These are phyloP conservation scores for Chaitophorus viminalis DNA, from an alignment of 2,888 invertebrate genomes.

Conservation along the genomic window DNA sequence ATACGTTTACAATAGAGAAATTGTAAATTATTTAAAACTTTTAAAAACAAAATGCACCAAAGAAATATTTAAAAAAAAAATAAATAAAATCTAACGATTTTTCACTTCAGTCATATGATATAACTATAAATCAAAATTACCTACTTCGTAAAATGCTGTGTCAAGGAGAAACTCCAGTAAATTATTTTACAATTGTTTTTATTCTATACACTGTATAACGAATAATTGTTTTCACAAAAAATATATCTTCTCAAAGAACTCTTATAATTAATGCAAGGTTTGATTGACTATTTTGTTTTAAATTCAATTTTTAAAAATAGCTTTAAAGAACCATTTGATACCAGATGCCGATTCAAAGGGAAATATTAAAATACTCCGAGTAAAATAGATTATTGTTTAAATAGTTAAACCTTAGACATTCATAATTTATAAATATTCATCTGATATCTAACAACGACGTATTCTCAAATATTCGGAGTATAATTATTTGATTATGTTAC, in stretches of 20 bases:
- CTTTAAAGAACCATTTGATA: no score
- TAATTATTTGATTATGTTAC: no score
- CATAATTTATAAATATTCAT: no score
- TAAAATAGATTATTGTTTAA: no score
- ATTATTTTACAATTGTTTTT: neutral
- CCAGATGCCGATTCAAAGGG: no score
- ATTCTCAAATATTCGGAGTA: no score
- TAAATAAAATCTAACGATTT: neutral
- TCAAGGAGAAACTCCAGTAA: neutral
- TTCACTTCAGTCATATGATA: neutral
- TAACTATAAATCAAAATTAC: constrained; percentile 17
- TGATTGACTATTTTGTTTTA: no score
- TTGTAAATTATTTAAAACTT: neutral
- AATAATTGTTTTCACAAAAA: neutral
- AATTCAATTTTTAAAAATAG: no score
- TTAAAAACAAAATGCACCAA: neutral
- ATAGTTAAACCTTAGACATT: no score
- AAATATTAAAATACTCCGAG: no score
- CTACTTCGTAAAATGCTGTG: neutral
- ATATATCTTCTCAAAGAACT: neutral
- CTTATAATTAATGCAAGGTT: no score
- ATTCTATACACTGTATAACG: neutral
- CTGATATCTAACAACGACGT: no score
- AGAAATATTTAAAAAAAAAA: neutral
- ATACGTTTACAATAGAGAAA: neutral